Evolutionary conservation across 2,113 vertebrate species (phyloP).

Genomic region (Blennius ocellaris): DNA sequence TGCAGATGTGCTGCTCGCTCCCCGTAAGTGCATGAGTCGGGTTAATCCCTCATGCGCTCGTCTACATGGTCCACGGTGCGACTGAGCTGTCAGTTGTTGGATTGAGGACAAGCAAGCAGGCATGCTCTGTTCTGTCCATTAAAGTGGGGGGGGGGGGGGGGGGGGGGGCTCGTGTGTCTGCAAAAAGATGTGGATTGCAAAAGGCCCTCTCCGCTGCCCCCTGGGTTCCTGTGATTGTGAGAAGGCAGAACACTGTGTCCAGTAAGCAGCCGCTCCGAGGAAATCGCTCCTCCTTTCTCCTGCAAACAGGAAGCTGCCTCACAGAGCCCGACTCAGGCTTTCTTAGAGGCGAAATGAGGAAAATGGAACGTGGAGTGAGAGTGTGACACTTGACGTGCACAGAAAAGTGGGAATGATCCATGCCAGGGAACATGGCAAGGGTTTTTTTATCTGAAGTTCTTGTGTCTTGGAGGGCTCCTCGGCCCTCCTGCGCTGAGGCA

Average conservation of each 20-base stretch:
- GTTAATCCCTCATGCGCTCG: constrained; percentile 14
- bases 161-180: constrained; percentile 22
- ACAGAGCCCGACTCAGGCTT: constrained; percentile 59
- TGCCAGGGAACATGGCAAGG: constrained; percentile 15
- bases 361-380: constrained; percentile 23
- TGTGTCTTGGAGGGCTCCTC: background rate
- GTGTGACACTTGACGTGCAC: constrained; percentile 36
- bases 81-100: constrained; percentile 34
- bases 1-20: background rate
- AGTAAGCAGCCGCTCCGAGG: constrained; percentile 76
- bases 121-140: constrained; percentile 24
- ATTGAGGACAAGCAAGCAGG: constrained; percentile 17
- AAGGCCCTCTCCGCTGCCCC: constrained; percentile 69
- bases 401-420: constrained; percentile 46
- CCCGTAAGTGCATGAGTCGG: constrained; percentile 8
- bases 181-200: constrained; percentile 32
- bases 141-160: constrained; percentile 14
- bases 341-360: constrained; percentile 40
- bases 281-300: constrained; percentile 80
- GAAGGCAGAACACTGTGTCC: constrained; percentile 81
- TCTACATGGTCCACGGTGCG: constrained; percentile 7
- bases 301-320: constrained; percentile 83
- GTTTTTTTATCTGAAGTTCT: constrained; percentile 18
- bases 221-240: constrained; percentile 85
- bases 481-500: background rate